Base-by-base conservation (phyloP, 2,797 vertebrate genomes). In the Sebastes kiyomatsui region DNA sequence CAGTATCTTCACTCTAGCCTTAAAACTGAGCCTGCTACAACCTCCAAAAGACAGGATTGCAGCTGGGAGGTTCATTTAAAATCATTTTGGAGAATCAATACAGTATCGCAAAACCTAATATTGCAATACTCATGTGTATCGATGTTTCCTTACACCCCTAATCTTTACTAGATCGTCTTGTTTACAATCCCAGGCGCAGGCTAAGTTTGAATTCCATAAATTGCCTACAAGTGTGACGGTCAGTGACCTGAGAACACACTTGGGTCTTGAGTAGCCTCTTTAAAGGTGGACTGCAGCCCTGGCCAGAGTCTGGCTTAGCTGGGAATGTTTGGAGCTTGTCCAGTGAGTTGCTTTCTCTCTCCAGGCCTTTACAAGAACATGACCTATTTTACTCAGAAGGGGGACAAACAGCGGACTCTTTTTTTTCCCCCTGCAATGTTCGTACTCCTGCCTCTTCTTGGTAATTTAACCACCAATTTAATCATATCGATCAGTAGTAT, bases 331-430 rank as follows among this genome's bases (percentile, higher is more conserved):
- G 82, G 83, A 82, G 20, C 46, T 38, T 1, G 20, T 87, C 84
- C 81, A 85, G 59, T 8, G 54, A 80, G 68, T 9, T 9, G 52
- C 70, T 77, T 83, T 79, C 62, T 77, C 62, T 77, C 60, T 84
- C 67, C 2, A 76, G 81, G 74, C 69, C 54, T 70, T 86, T 69
- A 56, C 49, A 81, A 82, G 81, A 86, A 70, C 83, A 81, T 89
- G 78, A 90, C 87, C 90, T 78, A 86, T 88, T 92, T 91, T 61
- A 67, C 70, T 75, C 66, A 52, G 77, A 82, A 72, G 49, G 28
- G 56, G 33, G 62, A 66, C 60, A 80, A 69, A 49, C 80, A 30
- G 72, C 30, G 32, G 65, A 16, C 33, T 82, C 72, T 73, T 66
- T 76, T 73, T 75, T 68, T 75, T 73, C 13, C 72, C 72, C 4